Conservation (phyloP, 2,888 invertebrate genomes). For the Disparrhopalites patrizii region DNA sequence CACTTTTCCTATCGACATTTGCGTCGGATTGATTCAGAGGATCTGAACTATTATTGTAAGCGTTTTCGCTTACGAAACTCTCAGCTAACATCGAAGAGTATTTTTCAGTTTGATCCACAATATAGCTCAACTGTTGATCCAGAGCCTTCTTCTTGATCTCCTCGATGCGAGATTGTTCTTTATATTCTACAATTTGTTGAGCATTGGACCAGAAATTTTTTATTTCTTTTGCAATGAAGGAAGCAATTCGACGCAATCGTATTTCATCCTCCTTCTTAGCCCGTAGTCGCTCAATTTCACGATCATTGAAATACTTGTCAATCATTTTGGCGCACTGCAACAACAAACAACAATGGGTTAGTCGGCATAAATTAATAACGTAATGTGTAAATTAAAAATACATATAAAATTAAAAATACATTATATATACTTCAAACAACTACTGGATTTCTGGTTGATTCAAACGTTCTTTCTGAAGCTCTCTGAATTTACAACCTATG, state of each 20-base stretch:
- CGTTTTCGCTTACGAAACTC: slow-evolving; percentile 54
- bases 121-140: slow-evolving; percentile 94
- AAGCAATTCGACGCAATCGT: slow-evolving; percentile 78
- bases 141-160: slow-evolving; percentile 91
- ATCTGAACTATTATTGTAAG: neutral
- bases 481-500: no score
- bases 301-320: slow-evolving; percentile 68
- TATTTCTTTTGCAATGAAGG: slow-evolving; percentile 87
- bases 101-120: slow-evolving; percentile 97
- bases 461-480: no score
- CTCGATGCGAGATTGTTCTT: slow-evolving; percentile 85
- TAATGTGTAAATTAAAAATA: no score
- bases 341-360: no score
- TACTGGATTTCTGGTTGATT: no score
- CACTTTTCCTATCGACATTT: neutral
- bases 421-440: neutral
- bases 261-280: slow-evolving; percentile 89
- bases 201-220: slow-evolving; percentile 94
- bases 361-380: no score
- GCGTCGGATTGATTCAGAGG: neutral
- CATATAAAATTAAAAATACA: no score
- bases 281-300: slow-evolving; percentile 61
- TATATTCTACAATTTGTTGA: slow-evolving; percentile 93
- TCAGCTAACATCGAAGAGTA: slow-evolving; percentile 88
- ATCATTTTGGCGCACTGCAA: slow-evolving; percentile 78